phyloP scores from a whole-genome alignment of 1,140 invertebrate genomes.

The Drosophila gunungcola region DNA sequence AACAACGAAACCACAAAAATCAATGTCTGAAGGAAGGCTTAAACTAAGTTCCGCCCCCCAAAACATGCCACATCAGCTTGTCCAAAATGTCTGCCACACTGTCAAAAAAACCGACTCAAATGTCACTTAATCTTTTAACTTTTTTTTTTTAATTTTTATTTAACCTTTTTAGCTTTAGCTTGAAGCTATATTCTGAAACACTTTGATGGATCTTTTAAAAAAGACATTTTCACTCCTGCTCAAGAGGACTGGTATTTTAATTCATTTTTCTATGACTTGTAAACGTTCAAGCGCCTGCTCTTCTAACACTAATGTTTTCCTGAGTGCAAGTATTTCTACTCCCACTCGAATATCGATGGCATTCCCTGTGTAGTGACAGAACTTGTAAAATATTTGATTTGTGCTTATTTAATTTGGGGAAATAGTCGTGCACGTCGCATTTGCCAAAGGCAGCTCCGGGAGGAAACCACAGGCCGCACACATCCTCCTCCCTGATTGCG shows the following conservation, averaged over 20 bases:
- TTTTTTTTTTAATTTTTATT: no score
- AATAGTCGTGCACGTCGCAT: constrained; percentile 51
- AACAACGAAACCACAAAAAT: constrained; percentile 73
- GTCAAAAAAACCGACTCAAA: no score
- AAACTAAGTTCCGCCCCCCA: constrained; percentile 1
- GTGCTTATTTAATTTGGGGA: constrained; percentile 75
- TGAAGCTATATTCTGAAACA: no score
- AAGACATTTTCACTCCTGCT: no score
- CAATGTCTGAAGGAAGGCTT: constrained; percentile 54
- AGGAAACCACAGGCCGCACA: constrained; percentile 22
- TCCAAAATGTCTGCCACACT: constrained; percentile 14
- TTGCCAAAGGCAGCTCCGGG: constrained; percentile 12
- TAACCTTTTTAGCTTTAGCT: no score
- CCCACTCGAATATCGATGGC: background rate
- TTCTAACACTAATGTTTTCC: no score
- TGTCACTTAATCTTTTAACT: no score
- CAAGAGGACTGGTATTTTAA: no score
- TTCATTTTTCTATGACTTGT: no score
- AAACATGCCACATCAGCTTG: constrained; percentile 22
- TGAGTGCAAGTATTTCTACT: constrained; percentile 3
- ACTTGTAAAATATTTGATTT: constrained; percentile 80
- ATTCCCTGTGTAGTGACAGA: constrained; percentile 58
- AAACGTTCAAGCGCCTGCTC: no score
- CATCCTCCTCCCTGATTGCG: constrained; percentile 33
- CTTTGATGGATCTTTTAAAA: no score